Conservation (phyloP, 2,113 vertebrate genomes). For the Hemichromis elongatus region DNA sequence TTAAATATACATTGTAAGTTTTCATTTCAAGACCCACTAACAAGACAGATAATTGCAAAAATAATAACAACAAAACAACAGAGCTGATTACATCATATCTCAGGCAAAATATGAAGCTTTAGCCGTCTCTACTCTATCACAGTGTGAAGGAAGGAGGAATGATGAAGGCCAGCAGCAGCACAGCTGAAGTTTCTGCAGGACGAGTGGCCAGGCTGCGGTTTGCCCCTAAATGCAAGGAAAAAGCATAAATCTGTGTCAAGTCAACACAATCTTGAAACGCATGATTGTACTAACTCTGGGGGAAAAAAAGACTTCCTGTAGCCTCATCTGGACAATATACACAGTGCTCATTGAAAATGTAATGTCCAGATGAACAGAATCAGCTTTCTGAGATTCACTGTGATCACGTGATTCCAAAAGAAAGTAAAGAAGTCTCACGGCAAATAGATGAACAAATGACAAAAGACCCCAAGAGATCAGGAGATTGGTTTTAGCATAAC, state of each 20-base stretch:
- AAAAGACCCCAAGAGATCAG: not conserved
- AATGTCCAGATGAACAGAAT: accelerated
- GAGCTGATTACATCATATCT: not conserved
- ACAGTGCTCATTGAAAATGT: not conserved
- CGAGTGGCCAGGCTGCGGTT: not conserved
- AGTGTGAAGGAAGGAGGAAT: not conserved
- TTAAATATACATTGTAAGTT: accelerated
- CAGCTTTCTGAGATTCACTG: not conserved
- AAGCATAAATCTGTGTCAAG: not conserved
- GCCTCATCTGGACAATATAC: not conserved
- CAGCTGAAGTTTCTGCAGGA: not conserved
- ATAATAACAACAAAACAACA: not conserved
- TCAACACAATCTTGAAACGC: not conserved
- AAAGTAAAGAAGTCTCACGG: not conserved
- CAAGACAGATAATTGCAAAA: not conserved
- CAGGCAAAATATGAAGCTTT: not conserved
- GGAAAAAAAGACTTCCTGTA: not conserved
- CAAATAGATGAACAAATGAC: not conserved
- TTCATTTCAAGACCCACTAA: not conserved
- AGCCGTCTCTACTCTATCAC: not conserved
- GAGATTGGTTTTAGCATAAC: not conserved
- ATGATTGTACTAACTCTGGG: not conserved
- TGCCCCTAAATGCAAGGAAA: not conserved
- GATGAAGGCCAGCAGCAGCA: not conserved
- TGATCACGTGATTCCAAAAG: not conserved